Evolutionary conservation across 2,797 vertebrate genomes (phyloP).

Genomic region (Huso huso): DNA sequence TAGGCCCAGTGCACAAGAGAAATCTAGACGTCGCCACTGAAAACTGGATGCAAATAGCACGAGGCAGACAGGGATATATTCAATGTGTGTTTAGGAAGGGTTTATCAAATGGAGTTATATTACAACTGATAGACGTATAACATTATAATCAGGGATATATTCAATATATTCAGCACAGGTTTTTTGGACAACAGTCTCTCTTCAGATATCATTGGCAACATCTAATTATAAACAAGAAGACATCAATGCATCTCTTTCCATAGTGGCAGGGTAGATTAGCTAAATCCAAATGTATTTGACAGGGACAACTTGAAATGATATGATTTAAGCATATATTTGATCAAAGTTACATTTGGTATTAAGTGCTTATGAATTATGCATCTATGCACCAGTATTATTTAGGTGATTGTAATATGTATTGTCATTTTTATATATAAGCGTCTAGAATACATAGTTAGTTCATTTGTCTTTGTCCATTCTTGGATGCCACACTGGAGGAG

Average conservation of each 20-base stretch:
- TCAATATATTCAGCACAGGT: background rate
- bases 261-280: conserved; percentile 15
- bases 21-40: conserved; percentile 18
- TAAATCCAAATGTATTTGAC: background rate
- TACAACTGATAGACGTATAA: conserved; percentile 41
- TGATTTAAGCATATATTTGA: no score
- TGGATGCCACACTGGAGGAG: no score
- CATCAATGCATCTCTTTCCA: conserved; percentile 37
- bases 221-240: conserved; percentile 50
- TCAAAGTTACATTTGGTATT: no score
- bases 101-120: conserved; percentile 33
- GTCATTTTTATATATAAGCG: no score
- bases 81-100: conserved; percentile 20
- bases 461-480: no score
- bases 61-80: conserved; percentile 17
- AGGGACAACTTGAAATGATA: no score
- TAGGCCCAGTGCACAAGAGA: conserved; percentile 5
- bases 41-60: conserved; percentile 29
- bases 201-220: conserved; percentile 33
- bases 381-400: no score
- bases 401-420: no score
- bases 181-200: conserved; percentile 25
- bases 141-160: conserved; percentile 41
- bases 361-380: no score
- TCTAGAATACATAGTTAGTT: no score